Conservation (phyloP, 2,797 vertebrate genomes). For the Iguana delicatissima region DNA sequence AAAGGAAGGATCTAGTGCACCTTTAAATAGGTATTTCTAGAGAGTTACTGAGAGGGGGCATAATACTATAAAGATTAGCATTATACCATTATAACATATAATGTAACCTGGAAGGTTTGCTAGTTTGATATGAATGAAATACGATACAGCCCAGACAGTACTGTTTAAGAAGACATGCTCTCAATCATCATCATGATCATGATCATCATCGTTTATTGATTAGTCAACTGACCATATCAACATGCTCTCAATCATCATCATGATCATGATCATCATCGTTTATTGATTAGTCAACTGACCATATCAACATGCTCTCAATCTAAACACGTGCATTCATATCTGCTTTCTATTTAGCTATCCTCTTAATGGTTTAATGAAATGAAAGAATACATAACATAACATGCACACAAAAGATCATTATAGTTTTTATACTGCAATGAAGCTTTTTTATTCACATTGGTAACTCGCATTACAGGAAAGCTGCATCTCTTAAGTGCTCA, state of each 20-base stretch:
- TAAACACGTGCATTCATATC: conserved; percentile 73
- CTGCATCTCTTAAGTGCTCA: conserved; percentile 51
- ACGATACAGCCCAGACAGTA: conserved; percentile 62
- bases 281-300: too few species aligned
- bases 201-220: too few species aligned
- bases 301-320: conserved; percentile 45
- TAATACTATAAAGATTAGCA: neutral
- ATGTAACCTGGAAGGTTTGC: conserved; percentile 56
- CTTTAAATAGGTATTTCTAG: neutral
- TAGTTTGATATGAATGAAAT: conserved; percentile 50
- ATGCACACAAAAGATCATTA: conserved; percentile 32
- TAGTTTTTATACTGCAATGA: conserved; percentile 10
- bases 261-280: too few species aligned
- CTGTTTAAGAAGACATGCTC: conserved; percentile 58
- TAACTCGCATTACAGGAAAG: conserved; percentile 24
- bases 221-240: too few species aligned
- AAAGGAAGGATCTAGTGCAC: neutral
- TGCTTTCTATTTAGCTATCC: conserved; percentile 67
- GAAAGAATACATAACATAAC: conserved; percentile 68
- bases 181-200: too few species aligned
- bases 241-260: too few species aligned
- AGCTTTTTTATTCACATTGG: neutral
- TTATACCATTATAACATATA: conserved; percentile 35
- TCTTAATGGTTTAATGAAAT: conserved; percentile 74
- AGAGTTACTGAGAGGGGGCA: conserved; percentile 25